These are phyloP conservation scores for Bombus superbus DNA, from an alignment of 1,140 invertebrate genomes.

Conservation along the genomic window DNA sequence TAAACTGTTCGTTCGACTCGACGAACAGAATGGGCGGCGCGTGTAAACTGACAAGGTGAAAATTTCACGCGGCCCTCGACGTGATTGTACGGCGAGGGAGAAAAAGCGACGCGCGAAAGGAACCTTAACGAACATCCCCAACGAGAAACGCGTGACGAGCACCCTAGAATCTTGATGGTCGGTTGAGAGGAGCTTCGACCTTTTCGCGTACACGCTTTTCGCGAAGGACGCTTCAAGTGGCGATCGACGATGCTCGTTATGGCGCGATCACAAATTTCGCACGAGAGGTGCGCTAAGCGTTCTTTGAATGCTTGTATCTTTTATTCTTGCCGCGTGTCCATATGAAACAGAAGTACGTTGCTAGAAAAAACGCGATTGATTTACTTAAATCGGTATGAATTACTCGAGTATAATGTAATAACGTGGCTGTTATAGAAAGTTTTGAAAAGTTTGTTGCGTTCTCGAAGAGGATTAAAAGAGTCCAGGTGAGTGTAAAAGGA, in stretches of 20 bases:
- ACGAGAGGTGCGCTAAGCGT: not conserved
- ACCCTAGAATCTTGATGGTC: conserved; percentile 42
- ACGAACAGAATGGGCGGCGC: too few relatives aligned
- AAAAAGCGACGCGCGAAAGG: conserved; percentile 18
- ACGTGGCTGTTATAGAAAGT: too few relatives aligned
- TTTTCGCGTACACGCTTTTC: conserved; percentile 29
- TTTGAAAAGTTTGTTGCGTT: too few relatives aligned
- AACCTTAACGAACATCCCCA: conserved; percentile 2
- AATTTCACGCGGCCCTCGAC: not conserved
- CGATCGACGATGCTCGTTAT: conserved; percentile 7
- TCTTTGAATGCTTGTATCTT: not conserved
- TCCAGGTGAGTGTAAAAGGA: too few relatives aligned
- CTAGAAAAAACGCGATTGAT: not conserved
- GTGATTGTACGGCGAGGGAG: not conserved
- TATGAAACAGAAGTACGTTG: not conserved
- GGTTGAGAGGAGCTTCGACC: conserved; percentile 24
- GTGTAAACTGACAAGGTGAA: not conserved
- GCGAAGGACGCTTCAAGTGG: conserved; percentile 30
- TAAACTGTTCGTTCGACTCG: too few relatives aligned
- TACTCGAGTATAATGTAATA: too few relatives aligned
- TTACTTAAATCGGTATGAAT: too few relatives aligned
- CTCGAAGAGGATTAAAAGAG: too few relatives aligned
- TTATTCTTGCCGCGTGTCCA: not conserved
- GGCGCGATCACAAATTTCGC: not conserved
- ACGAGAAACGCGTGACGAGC: conserved; percentile 37